Conservation (phyloP, 2,113 vertebrate species). For the Cranoglanis bouderius region DNA sequence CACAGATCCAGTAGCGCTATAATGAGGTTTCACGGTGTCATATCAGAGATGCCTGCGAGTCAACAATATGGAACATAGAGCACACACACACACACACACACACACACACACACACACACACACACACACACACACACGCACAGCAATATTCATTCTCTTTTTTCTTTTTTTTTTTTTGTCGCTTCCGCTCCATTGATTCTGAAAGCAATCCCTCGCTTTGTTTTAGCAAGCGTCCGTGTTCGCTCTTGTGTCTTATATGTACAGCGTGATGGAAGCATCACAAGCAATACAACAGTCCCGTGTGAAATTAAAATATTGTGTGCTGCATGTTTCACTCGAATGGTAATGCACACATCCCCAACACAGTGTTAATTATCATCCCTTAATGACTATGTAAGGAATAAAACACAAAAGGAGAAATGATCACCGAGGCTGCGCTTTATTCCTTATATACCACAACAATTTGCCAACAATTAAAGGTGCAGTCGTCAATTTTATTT, state of each 20-base stretch:
- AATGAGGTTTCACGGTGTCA: slow-evolving; percentile 39
- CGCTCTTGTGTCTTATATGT: not conserved
- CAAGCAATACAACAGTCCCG: not conserved
- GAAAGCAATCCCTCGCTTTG: slow-evolving; percentile 1
- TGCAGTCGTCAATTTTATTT: not conserved
- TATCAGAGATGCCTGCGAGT: slow-evolving; percentile 30
- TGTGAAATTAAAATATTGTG: not conserved
- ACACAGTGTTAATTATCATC: not conserved
- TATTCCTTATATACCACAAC: not conserved
- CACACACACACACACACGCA: too few relatives aligned
- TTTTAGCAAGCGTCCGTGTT: not conserved
- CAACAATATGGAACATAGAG: slow-evolving; percentile 25
- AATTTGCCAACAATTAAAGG: not conserved
- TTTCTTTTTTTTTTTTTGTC: not conserved
- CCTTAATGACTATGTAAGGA: not conserved
- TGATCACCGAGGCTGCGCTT: not conserved
- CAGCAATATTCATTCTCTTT: not conserved
- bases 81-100: not conserved
- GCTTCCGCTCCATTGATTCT: not conserved
- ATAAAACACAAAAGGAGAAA: not conserved
- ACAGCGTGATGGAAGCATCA: not conserved
- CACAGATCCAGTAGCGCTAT: slow-evolving; percentile 25
- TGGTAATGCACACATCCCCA: not conserved
- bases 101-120: not conserved
- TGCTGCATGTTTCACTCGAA: not conserved